Base-by-base conservation (phyloP, 2,888 invertebrate genomes). In the Melinopterus prodromus region DNA sequence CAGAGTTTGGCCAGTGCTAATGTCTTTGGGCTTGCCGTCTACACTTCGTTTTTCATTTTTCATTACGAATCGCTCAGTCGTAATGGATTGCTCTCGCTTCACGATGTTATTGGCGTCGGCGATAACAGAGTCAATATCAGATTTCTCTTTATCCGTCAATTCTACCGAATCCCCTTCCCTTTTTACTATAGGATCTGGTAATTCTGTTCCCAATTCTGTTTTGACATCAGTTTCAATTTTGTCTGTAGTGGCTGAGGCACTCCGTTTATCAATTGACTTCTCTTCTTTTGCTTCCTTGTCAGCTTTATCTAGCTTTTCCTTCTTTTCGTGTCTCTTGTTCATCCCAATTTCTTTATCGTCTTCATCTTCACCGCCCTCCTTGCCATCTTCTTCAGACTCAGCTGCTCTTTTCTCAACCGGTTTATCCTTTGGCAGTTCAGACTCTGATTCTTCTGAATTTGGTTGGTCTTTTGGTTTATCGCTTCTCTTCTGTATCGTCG, bases 181-280 rank as follows among this genome's bases (percentile, higher is more conserved):
- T 77, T 77, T 77, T 16, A 69, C 16, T 15, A 80, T 76, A 38
- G 36, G 71, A 71, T 75, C 78, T 6, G 80, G 78, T 12, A 76
- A 69, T 15, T 78, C 78, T 0, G 75, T 78, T 6, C 75, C 80
- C 7, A 79, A 71, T 71, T 79, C 77, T 1, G 77, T 69, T 53
- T 80, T 78, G 35, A 35, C 76, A 16, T 78, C 78, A 16, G 70
- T 78, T 26, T 78, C 80, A 6, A 76, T 69, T 71, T 78, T 80
- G 26, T 80, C 80, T 5, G 76, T 71, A 0, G 71, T 70, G 36
- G 15, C 70, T 38, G 76, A 71, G 7, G 75, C 71, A n/a, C 80
- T 75, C 36, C 78, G 78, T 15, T 78, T 78, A 6, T 78, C 69
- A 26, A 78, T 80, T 53, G 26, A 70, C 15, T 77, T 70, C n/a